phyloP scores from a whole-genome alignment of 2,888 invertebrate species.

The Spialia ferax region DNA sequence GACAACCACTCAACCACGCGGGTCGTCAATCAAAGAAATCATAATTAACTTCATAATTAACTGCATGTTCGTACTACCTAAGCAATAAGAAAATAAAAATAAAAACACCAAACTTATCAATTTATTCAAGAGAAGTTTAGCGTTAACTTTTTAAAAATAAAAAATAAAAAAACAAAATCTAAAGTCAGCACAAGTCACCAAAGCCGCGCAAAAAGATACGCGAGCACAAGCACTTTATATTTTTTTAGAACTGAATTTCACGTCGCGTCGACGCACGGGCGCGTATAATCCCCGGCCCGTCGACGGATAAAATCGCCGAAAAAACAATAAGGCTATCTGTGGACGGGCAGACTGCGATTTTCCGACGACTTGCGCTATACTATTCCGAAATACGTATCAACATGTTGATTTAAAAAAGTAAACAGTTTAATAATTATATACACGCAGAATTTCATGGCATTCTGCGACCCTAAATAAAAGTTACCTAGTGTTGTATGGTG shows the following conservation, averaged over 20 bases:
- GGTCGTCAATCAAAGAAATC: too few relatives aligned
- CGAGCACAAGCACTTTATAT: not conserved
- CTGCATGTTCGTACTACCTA: too few relatives aligned
- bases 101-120: not conserved
- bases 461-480: too few relatives aligned
- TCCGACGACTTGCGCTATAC: not conserved
- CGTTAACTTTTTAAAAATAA: not conserved
- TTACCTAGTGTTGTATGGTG: too few relatives aligned
- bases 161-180: not conserved
- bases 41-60: too few relatives aligned
- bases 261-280: not conserved
- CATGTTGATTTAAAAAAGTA: too few relatives aligned
- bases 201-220: not conserved
- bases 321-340: slow-evolving; percentile 19
- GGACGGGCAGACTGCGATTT: not conserved
- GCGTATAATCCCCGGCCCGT: slow-evolving; percentile 15
- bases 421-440: too few relatives aligned
- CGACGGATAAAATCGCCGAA: slow-evolving; percentile 17
- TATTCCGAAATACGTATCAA: too few relatives aligned
- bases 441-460: too few relatives aligned
- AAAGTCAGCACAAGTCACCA: slow-evolving; percentile 5
- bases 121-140: not conserved
- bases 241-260: slow-evolving; percentile 12
- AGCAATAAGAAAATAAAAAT: too few relatives aligned
- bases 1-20: too few relatives aligned